Percentiles rank a stretch among this genome's conserved stretches.
phyloP scores from a whole-genome alignment of 1,140 invertebrate species.

The Spodoptera frugiperda region DNA sequence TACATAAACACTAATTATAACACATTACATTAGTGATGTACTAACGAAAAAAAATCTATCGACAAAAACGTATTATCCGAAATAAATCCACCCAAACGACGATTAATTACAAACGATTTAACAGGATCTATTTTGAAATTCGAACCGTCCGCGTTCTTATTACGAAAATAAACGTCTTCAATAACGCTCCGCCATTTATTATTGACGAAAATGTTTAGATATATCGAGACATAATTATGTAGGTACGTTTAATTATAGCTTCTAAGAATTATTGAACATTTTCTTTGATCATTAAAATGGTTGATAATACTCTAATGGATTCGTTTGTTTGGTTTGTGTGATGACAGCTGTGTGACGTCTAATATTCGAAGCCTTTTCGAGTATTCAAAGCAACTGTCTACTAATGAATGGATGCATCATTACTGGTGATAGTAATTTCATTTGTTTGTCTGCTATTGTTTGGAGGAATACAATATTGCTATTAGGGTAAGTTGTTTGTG shows the following conservation, averaged over 20 bases:
- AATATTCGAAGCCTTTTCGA: constrained; percentile 17
- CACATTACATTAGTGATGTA: neutral
- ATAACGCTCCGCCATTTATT: constrained; percentile 12
- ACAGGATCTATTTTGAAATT: constrained; percentile 36
- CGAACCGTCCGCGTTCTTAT: constrained; percentile 32
- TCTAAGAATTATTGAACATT: constrained; percentile 26
- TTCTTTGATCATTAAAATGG: constrained; percentile 42
- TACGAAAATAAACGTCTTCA: constrained; percentile 35
- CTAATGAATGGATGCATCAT: neutral
- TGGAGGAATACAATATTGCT: neutral
- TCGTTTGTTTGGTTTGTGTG: constrained; percentile 7
- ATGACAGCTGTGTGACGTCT: neutral
- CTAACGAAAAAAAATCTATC: constrained; percentile 25
- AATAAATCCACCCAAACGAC: neutral
- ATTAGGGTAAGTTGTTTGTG: neutral
- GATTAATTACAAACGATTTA: constrained; percentile 18
- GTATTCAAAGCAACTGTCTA: neutral
- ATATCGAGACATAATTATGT: constrained; percentile 37
- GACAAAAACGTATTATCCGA: constrained; percentile 14
- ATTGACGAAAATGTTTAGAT: constrained; percentile 29
- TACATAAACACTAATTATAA: neutral
- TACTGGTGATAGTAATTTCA: neutral
- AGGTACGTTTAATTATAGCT: constrained; percentile 4
- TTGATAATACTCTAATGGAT: constrained; percentile 29
- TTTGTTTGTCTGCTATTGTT: neutral